phyloP scores from a whole-genome alignment of 2,113 vertebrate genomes.

The Platichthys flesus region DNA sequence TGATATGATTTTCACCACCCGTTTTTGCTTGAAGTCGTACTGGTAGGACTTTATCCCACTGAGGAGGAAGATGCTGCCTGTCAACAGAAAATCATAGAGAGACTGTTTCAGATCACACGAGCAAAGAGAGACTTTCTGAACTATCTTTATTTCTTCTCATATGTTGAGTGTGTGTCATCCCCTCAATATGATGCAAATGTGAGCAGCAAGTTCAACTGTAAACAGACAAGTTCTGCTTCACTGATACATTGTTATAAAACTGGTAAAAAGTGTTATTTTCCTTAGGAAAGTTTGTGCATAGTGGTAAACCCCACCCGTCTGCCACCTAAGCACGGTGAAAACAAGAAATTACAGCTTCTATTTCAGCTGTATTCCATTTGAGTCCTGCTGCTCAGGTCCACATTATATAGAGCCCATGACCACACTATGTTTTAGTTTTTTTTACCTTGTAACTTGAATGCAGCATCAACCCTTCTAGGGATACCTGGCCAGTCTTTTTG shows the following conservation, averaged over 20 bases:
- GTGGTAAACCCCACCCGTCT: conserved; percentile 38
- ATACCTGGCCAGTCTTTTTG: conserved; percentile 56
- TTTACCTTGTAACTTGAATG: conserved; percentile 64
- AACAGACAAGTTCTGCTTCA: not conserved
- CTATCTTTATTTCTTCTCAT: not conserved
- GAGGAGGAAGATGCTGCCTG: conserved; percentile 69
- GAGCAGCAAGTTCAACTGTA: conserved; percentile 1
- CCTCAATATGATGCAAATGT: not conserved
- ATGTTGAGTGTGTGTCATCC: not conserved
- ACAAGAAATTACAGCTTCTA: conserved; percentile 56
- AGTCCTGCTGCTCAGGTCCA: conserved; percentile 14
- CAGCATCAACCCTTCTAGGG: conserved; percentile 53
- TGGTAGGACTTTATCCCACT: conserved; percentile 55
- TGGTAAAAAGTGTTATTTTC: conserved; percentile 5
- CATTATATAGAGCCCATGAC: conserved; percentile 11
- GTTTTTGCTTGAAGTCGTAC: conserved; percentile 49
- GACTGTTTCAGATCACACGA: not conserved
- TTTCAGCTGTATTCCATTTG: conserved; percentile 42
- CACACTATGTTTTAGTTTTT: not conserved
- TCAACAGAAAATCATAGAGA: conserved; percentile 6
- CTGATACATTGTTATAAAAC: conserved; percentile 6
- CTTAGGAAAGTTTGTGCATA: conserved; percentile 17
- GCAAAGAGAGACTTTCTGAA: not conserved
- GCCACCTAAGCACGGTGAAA: conserved; percentile 30
- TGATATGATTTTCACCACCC: conserved; percentile 50